Evolutionary conservation across 1,140 invertebrate genomes (phyloP), one percentile per base, ranked within the genome.

Genomic region (Cataglyphis hispanica): DNA sequence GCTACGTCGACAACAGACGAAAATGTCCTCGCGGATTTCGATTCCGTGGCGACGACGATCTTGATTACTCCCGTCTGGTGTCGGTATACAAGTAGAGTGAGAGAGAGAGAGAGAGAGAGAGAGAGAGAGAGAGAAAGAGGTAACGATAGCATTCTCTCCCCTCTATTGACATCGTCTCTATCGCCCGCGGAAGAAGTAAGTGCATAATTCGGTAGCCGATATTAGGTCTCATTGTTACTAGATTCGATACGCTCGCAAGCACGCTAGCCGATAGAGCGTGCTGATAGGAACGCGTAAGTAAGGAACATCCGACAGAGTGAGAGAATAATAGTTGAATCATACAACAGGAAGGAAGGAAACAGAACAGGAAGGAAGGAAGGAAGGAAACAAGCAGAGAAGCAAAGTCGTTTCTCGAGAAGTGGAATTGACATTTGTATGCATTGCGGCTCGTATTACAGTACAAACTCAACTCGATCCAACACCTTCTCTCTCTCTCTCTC

Each of bases 341-440:
- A 16, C 8, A 22, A 31, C 63, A 46, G 22, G 67, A 84, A 43
- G 34, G 61, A 46, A 74, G 56, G 22, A 72, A 66, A 16, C n/a
- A 16, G 43, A n/a, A 34, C 34, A 31, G 25, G 27, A 40, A 46
- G 46, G 61, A 87, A 76, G 60, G 56, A 69, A 84, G 40, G 56
- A 60, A 74, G 67, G 67, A 69, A 67, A 60, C 50, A 81, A 84
- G 89, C 77, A 85, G 76, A 84, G 66, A 77, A 67, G 69, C 83
- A 78, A 89, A 90, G 87, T 76, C 80, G 70, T 78, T 88, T 77
- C 87, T 91, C 87, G 75, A 84, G 91, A 92, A 88, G 85, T 89
- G 90, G 88, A 92, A 94, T 93, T 93, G 92, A 93, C 93, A 95
- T 95, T 95, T 94, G 94, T 95, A 95, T 95, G 94, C 94, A 94